A percentile compares a stretch with the other conserved stretches of the same genome.
Evolutionary conservation across 2,797 vertebrate species (phyloP).

Genomic region (Bucorvus abyssinicus): DNA sequence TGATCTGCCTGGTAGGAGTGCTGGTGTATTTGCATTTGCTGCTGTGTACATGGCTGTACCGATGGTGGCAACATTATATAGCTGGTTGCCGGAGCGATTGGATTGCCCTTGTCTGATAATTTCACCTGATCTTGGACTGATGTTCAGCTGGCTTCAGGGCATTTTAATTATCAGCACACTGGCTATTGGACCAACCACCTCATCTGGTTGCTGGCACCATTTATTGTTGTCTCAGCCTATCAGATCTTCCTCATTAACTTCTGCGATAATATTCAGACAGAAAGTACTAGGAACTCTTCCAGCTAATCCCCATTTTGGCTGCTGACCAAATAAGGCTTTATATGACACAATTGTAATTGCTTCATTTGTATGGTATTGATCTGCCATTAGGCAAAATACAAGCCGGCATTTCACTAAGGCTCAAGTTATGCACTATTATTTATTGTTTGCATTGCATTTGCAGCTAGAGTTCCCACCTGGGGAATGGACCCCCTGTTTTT

Average conservation of each 20-base stretch:
- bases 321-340: conserved; percentile 60
- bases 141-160: conserved; percentile 44
- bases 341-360: conserved; percentile 48
- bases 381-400: conserved; percentile 50
- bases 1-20: neutral
- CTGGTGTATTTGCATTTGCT: neutral
- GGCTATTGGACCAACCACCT: conserved; percentile 7
- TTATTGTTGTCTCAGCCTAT: conserved; percentile 50
- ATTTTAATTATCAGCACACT: conserved; percentile 56
- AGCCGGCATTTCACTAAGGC: neutral
- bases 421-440: neutral
- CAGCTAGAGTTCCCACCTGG: neutral
- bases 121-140: conserved; percentile 47
- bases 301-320: conserved; percentile 62
- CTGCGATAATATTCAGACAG: conserved; percentile 44
- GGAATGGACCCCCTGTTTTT: neutral
- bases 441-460: neutral
- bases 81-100: neutral
- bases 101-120: conserved; percentile 43
- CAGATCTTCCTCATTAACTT: conserved; percentile 64
- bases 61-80: neutral
- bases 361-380: conserved; percentile 64
- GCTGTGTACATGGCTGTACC: neutral
- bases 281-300: conserved; percentile 65
- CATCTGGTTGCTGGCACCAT: conserved; percentile 1